phyloP scores from a whole-genome alignment of 2,888 invertebrate species.

The Nowickia ferox region DNA sequence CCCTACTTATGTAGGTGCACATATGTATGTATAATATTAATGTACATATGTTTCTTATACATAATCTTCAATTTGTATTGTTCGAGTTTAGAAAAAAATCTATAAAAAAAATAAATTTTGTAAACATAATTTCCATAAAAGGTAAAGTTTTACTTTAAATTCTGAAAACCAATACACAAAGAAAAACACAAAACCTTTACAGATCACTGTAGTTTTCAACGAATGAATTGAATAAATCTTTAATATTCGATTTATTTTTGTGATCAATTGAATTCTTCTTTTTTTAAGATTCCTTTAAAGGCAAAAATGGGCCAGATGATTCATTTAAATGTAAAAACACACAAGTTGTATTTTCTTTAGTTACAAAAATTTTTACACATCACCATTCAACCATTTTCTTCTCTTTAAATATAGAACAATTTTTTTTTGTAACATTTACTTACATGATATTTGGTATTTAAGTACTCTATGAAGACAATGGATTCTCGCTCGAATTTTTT shows the following conservation, averaged over 20 bases:
- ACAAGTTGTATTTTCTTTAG: conserved; percentile 29
- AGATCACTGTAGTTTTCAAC: neutral
- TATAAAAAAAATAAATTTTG: conserved; percentile 31
- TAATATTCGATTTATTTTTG: neutral
- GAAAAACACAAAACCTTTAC: neutral
- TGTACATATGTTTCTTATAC: neutral
- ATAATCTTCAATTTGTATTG: conserved; percentile 3
- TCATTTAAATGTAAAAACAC: conserved; percentile 39
- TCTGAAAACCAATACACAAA: neutral
- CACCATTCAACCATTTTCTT: conserved; percentile 47
- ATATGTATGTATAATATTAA: neutral
- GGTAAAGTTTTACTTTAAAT: conserved; percentile 28
- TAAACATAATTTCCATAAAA: conserved; percentile 47
- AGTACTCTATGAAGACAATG: conserved; percentile 8
- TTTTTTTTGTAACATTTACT: conserved; percentile 32
- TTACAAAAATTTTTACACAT: conserved; percentile 57
- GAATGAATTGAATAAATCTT: too few species aligned
- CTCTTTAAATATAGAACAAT: neutral
- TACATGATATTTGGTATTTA: conserved; percentile 54
- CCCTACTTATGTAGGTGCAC: neutral
- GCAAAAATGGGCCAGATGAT: conserved; percentile 26
- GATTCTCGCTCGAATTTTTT: neutral
- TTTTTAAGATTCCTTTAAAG: neutral
- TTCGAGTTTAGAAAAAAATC: conserved; percentile 31
- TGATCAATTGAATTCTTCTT: neutral